Base-by-base conservation (phyloP, 2,113 vertebrate species). In the Beaufortia kweichowensis region DNA sequence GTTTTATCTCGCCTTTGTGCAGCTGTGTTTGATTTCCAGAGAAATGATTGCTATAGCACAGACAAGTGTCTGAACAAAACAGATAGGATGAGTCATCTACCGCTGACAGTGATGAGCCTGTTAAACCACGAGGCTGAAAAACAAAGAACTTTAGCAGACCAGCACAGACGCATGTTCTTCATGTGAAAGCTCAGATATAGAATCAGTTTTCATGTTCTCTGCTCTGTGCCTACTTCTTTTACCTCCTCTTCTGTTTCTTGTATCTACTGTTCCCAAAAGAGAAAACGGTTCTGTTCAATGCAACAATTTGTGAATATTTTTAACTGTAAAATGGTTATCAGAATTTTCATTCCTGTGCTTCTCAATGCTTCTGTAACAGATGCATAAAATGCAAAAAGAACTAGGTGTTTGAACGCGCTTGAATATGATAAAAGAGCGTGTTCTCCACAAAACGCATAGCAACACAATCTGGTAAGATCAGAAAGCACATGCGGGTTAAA, bases 1-100 rank as follows among this genome's bases (percentile, higher is more conserved):
- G 39, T 46, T 39, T 74, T 77, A 66, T 50, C 82, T 26, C 9
- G 15, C 55, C 77, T 87, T 86, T 81, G 72, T 57, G 57, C 81
- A 72, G 80, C 77, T 62, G 79, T 85, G 84, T 87, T 85, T 83
- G 67, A 35, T 81, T 84, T 83, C 55, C 48, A 57, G 65, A 79
- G 78, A 85, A 79, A 84, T 83, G 72, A 75, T 82, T 75, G 72
- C 59, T 26, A 67, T 65, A 78, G 73, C 74, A 78, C 76, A 66
- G 71, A 31, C 60, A 67, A 53, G 55, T 24, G 29, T 80, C 69
- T 76, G 79, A 85, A 75, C 73, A 64, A 35, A 21, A 56, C 53
- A 62, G 76, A 84, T 77, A 79, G 79, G 65, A 81, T 69, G 70
- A 82, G 70, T 71, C 53, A 29, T 35, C 56, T 59, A 61, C 35